These are phyloP conservation scores for Ommatoiulus sabulosus DNA, from an alignment of 2,888 invertebrate species.

Conservation along the genomic window DNA sequence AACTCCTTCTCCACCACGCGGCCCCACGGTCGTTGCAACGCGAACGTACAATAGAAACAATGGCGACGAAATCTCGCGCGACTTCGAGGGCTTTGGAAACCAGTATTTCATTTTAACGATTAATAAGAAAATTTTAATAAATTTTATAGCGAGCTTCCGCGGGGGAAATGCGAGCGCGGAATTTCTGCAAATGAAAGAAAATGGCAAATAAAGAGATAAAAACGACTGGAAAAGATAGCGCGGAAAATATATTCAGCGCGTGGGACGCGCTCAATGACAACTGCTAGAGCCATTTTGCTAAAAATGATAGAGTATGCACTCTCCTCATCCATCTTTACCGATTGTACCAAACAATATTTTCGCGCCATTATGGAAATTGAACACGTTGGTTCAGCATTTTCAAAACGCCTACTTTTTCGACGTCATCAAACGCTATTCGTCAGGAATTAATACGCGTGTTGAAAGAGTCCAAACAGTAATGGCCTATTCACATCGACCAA, in stretches of 20 bases:
- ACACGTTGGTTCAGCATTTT: too few species aligned
- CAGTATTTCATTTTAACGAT: constrained; percentile 19
- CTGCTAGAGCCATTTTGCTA: too few species aligned
- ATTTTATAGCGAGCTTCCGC: neutral
- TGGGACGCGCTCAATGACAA: neutral
- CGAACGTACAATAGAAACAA: neutral
- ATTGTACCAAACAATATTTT: too few species aligned
- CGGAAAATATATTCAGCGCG: neutral
- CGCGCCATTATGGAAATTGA: neutral
- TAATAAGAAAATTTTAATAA: constrained; percentile 19
- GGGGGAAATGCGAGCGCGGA: neutral
- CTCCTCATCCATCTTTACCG: too few species aligned
- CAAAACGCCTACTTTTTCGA: too few species aligned
- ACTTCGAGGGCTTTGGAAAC: neutral
- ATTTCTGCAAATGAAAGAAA: neutral
- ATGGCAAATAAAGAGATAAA: neutral
- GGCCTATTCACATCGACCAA: too few species aligned
- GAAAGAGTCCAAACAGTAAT: too few species aligned
- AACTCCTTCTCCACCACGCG: neutral
- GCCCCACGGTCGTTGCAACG: neutral
- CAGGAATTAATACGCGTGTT: too few species aligned
- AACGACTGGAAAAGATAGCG: neutral
- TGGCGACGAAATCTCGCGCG: neutral
- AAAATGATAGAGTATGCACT: too few species aligned
- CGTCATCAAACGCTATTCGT: too few species aligned